A percentile compares a stretch with the other conserved stretches of the same genome.
phyloP scores from a whole-genome alignment of 2,113 vertebrate species.

The Cairina moschata region DNA sequence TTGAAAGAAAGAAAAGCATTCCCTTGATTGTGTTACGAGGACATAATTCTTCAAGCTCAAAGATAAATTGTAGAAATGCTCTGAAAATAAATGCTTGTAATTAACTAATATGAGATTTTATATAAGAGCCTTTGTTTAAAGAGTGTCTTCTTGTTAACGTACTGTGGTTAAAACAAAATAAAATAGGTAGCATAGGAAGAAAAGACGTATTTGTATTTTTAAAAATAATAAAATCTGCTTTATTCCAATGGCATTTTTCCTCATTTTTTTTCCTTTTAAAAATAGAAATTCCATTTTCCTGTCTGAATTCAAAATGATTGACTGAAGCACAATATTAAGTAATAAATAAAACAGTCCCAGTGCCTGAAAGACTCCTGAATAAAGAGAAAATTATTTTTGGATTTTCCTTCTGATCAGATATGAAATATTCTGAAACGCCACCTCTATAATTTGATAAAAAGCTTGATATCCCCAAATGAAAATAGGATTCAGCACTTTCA shows the following conservation, averaged over 20 bases:
- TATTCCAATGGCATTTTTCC: slow-evolving; percentile 66
- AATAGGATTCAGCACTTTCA: slow-evolving; percentile 91
- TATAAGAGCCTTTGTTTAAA: slow-evolving; percentile 11
- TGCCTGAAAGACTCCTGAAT: slow-evolving; percentile 81
- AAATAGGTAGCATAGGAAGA: background rate
- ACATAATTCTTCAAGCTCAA: slow-evolving; percentile 34
- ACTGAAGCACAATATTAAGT: slow-evolving; percentile 81
- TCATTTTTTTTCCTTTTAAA: slow-evolving; percentile 69
- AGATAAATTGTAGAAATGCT: slow-evolving; percentile 18
- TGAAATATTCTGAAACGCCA: slow-evolving; percentile 90
- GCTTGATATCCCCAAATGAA: slow-evolving; percentile 90
- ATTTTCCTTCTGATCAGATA: slow-evolving; percentile 89
- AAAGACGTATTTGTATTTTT: slow-evolving; percentile 46
- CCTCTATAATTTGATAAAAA: slow-evolving; percentile 93
- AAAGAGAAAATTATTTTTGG: slow-evolving; percentile 84
- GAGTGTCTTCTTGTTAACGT: slow-evolving; percentile 35
- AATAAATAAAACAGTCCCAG: slow-evolving; percentile 79
- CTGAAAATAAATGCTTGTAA: slow-evolving; percentile 7
- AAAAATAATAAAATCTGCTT: slow-evolving; percentile 66
- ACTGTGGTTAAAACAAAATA: slow-evolving; percentile 34
- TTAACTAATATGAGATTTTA: slow-evolving; percentile 32
- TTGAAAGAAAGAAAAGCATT: slow-evolving; percentile 3
- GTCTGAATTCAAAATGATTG: slow-evolving; percentile 81
- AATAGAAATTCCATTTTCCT: slow-evolving; percentile 79
- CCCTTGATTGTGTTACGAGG: slow-evolving; percentile 34